These are phyloP conservation scores for Sepiola atlantica DNA, from an alignment of 2,888 invertebrate genomes.

Conservation along the genomic window DNA sequence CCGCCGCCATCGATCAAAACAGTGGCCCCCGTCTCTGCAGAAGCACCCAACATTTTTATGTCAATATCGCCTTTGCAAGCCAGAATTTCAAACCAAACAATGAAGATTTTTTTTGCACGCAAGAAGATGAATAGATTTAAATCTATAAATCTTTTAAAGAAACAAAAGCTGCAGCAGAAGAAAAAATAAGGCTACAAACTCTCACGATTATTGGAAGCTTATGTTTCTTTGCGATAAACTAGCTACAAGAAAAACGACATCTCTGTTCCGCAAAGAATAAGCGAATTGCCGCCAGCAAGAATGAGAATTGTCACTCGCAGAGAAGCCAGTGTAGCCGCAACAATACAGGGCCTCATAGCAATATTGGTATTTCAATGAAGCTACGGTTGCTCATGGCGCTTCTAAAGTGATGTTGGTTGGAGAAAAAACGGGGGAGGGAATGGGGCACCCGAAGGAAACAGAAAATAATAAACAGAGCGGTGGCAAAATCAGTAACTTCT, in stretches of 20 bases:
- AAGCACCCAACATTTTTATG: no score
- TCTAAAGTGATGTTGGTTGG: not conserved
- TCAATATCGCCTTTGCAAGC: no score
- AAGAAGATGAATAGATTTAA: no score
- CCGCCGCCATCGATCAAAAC: no score
- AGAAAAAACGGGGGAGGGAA: not conserved
- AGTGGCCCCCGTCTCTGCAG: no score
- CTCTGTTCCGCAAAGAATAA: not conserved
- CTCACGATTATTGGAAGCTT: not conserved
- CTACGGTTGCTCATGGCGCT: not conserved
- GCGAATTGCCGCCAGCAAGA: not conserved
- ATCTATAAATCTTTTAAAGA: no score
- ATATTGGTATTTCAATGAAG: not conserved
- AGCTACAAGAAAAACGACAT: not conserved
- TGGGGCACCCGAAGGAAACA: no score
- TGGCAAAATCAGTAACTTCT: no score
- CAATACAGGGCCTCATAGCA: not conserved
- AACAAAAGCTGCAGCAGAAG: no score
- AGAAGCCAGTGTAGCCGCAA: not conserved
- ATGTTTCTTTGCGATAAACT: not conserved
- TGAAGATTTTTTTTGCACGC: no score
- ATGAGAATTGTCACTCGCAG: not conserved
- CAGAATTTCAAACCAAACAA: no score
- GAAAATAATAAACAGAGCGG: no score
- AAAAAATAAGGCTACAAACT: not conserved